Conservation (phyloP, 2,797 vertebrate genomes). For the Centropyge bicolor region DNA sequence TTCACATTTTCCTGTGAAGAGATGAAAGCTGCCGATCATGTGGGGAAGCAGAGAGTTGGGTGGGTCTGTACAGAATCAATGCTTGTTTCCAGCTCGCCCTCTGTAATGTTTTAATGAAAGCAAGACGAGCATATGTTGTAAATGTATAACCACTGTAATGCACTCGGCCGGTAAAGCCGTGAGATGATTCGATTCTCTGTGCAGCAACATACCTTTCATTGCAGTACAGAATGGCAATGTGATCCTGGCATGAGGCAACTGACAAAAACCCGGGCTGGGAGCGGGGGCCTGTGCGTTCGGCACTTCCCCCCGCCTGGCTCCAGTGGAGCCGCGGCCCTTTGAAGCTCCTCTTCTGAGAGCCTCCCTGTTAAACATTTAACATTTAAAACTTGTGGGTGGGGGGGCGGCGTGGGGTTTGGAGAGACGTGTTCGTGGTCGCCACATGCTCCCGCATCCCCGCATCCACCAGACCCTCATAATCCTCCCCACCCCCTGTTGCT, state of each 20-base stretch:
- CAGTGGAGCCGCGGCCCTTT: conserved; percentile 59
- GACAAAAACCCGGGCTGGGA: conserved; percentile 43
- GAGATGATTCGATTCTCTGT: background rate
- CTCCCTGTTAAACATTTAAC: conserved; percentile 77
- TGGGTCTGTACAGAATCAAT: conserved; percentile 36
- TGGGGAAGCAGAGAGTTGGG: conserved; percentile 30
- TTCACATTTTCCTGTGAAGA: conserved; percentile 43
- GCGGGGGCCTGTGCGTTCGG: conserved; percentile 12
- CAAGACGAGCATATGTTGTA: background rate
- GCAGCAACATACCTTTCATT: conserved; percentile 39
- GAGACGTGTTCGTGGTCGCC: conserved; percentile 53
- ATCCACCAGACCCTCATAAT: conserved; percentile 58
- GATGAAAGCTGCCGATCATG: conserved; percentile 57
- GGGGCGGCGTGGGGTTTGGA: conserved; percentile 4
- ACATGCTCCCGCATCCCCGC: conserved; percentile 51
- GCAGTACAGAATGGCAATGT: conserved; percentile 20
- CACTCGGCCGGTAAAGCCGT: background rate
- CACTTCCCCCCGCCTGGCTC: conserved; percentile 31
- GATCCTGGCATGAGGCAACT: conserved; percentile 47
- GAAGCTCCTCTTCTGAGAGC: conserved; percentile 76
- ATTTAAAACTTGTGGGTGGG: conserved; percentile 52
- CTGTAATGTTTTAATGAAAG: conserved; percentile 63
- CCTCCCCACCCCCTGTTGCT: conserved; percentile 56
- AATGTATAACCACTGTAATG: background rate
- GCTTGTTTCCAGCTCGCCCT: conserved; percentile 41